These are phyloP conservation scores for Isichthys henryi DNA, from an alignment of 2,113 vertebrate genomes.

Conservation along the genomic window DNA sequence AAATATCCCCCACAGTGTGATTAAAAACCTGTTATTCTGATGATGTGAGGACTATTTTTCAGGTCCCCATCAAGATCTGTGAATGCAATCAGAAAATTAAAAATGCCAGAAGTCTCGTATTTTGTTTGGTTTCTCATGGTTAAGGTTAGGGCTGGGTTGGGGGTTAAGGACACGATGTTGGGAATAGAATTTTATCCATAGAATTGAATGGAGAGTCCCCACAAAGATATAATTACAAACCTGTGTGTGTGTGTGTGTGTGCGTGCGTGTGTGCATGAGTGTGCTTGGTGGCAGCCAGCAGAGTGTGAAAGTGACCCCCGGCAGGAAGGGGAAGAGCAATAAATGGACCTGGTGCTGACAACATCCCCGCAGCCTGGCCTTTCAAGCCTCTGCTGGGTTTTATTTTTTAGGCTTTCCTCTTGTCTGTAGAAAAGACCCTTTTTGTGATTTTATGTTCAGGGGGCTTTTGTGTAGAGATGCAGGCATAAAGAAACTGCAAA, in stretches of 20 bases:
- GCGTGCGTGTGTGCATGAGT: slow-evolving; percentile 43
- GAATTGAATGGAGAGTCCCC: no score
- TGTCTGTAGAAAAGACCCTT: background rate
- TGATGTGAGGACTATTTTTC: no score
- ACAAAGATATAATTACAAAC: no score
- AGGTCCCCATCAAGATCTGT: no score
- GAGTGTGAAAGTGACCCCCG: slow-evolving; percentile 52
- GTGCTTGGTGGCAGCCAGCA: slow-evolving; percentile 45
- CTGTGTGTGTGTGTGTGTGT: slow-evolving; percentile 40
- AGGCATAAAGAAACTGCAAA: slow-evolving; percentile 4
- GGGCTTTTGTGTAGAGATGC: background rate
- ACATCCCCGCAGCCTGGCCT: background rate
- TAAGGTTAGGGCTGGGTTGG: no score
- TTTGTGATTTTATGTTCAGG: background rate
- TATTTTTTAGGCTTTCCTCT: background rate
- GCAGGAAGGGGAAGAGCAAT: slow-evolving; percentile 30
- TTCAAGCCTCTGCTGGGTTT: slow-evolving; percentile 30
- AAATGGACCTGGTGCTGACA: slow-evolving; percentile 1
- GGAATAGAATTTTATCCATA: no score
- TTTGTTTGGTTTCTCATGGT: no score
- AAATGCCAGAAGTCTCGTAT: no score
- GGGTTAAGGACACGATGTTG: no score
- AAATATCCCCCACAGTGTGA: no score
- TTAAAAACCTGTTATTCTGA: no score
- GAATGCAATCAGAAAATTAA: no score